Base-by-base conservation (phyloP, 2,888 invertebrate genomes). In the Drosophila neoperkinsi region DNA sequence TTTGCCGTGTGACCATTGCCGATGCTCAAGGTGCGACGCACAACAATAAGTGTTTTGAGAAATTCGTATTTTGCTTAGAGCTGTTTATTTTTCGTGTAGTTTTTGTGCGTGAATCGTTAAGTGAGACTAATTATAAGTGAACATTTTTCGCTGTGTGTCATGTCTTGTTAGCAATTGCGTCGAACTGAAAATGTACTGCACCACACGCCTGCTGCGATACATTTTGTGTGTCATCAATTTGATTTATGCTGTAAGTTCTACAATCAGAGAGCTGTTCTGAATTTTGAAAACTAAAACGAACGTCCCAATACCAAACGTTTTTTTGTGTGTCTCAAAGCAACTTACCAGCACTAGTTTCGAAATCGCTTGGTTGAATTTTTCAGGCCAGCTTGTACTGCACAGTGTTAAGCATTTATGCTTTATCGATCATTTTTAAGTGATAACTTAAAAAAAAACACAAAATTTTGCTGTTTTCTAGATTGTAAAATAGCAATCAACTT, bases 241-340 rank as follows among this genome's bases (percentile, higher is more conserved):
- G 49, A 73, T 90, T 60, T 82, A 79, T 73, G 85, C 84, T 74
- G 90, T 90, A 76, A 90, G 90, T 85, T 56, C n/a, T 13, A 52
- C 52, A 53, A 41, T 33, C 13, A 6, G 13, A 30, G 9, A 13
- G 51, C 34, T 46, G 41, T 25, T 36, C 43, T 38, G 18, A 55
- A 46, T 66, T n/a, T 6, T 25, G 4, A 66, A 66, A 66, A 30
- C 13, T 36, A 6, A 34, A 31, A 6, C 41, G 1, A 33, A 50
- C 30, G 11, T 31, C 3, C 11, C 33, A 16, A 46, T 18, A 3
- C 31, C 31, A 33, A 58, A 5, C n/a, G 18, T 1, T 18, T 1
- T 10, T 38, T 28, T 33, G 36, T n/a, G 38, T 30, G 56, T 38
- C n/a, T 21, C 4, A 25, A 28, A 55, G 25, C 28, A 11, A 36